Base-by-base conservation (phyloP, 2,797 vertebrate species). In the Sorex maritimensis region DNA sequence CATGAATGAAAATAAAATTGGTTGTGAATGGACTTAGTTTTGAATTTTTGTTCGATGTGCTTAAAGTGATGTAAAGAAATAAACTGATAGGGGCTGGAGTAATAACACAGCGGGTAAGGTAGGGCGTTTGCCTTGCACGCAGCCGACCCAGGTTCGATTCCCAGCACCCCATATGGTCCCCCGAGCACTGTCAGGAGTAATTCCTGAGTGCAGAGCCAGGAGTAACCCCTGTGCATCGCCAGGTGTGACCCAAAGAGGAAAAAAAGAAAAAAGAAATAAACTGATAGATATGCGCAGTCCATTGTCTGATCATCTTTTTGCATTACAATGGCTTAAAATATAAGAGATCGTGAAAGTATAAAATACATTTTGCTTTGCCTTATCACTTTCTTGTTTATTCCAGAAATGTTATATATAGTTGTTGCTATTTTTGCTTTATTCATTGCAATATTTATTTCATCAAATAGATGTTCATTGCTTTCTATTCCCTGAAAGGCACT, bases 391-490 rank as follows among this genome's bases (percentile, higher is more conserved):
- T 41, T 30, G 34, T 82, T 93, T 87, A 82, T 52, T 92, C 81
- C 72, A 87, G 41, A 94, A 87, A 91, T 44, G 13, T 63, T 69
- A 52, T 52, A 38, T 86, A 61, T 19, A 74, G n/a, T 77, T 46
- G 15, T 26, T 88, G 90, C 79, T 96, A 88, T 86, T 95, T 96
- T 92, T 94, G 61, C 26, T 94, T 30, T 67, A 58, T 44, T 93
- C 92, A 69, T 95, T 94, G 73, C 79, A 94, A 85, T 88, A 81
- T 78, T 96, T 94, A 94, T 95, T 96, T 95, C 83, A 91, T 86
- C 90, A 74, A 94, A 72, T 81, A 78, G 69, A 92, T 89, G 78
- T 92, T 73, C 80, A 93, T 79, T 49, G 30, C 73, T 94, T 96
- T 93, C 87, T 77, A 68, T 58, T 94, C 90, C 83, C 93, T 96